Conservation (phyloP, 1,140 invertebrate genomes). For the Hormaphis cornu region DNA sequence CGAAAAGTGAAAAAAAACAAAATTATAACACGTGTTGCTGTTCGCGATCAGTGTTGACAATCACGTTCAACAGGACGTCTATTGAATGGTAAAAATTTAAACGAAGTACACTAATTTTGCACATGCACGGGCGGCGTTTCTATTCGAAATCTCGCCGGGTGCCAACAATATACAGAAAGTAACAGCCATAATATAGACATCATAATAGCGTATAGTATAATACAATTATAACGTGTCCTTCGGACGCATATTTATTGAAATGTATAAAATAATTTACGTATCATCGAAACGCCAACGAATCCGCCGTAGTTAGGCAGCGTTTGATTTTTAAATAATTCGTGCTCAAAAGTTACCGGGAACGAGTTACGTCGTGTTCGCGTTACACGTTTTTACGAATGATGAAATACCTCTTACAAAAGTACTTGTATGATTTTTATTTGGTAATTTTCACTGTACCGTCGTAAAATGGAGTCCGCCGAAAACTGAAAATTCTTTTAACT, state of each 20-base stretch:
- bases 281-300: neutral
- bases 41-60: constrained; percentile 9
- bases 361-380: too few species aligned
- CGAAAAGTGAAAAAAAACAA: too few species aligned
- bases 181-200: neutral
- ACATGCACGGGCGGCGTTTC: neutral
- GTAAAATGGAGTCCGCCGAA: too few species aligned
- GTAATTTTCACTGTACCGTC: too few species aligned
- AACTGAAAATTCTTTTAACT: too few species aligned
- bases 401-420: too few species aligned
- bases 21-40: too few species aligned
- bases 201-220: neutral
- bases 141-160: neutral
- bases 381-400: too few species aligned
- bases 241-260: neutral
- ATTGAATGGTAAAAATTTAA: constrained; percentile 14
- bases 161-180: constrained; percentile 19
- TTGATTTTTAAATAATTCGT: too few species aligned
- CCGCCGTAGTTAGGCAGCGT: too few species aligned
- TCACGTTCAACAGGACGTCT: neutral
- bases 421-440: too few species aligned
- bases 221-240: neutral
- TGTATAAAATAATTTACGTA: neutral
- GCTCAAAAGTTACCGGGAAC: too few species aligned
- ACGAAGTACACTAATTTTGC: constrained; percentile 18